A percentile compares a stretch with the other conserved stretches of the same genome.
phyloP scores from a whole-genome alignment of 2,113 vertebrate species.

The Formicarius rufipectus region DNA sequence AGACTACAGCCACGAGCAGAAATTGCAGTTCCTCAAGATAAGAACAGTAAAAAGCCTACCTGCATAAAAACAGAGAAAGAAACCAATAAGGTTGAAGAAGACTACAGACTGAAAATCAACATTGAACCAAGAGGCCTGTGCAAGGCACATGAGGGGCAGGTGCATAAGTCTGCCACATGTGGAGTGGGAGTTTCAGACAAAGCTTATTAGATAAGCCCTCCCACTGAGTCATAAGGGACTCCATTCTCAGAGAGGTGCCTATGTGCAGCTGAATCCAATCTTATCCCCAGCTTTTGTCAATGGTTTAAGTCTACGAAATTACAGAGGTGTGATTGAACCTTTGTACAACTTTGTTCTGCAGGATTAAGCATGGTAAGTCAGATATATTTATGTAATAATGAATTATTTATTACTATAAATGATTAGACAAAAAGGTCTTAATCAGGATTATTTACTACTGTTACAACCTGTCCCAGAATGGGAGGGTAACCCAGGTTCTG shows the following conservation, averaged over 20 bases:
- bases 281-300: background rate
- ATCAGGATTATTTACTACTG: background rate
- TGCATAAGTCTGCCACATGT: background rate
- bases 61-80: background rate
- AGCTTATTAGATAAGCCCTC: background rate
- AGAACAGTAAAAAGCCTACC: background rate
- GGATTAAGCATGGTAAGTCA: background rate
- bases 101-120: background rate
- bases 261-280: background rate
- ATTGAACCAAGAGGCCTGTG: fast-evolving
- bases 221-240: background rate
- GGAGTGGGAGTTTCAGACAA: background rate
- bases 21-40: background rate
- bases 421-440: background rate
- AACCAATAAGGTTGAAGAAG: background rate
- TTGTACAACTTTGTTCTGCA: background rate
- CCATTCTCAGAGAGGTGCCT: background rate
- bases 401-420: background rate
- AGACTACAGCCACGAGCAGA: background rate
- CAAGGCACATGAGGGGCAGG: fast-evolving
- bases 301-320: background rate
- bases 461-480: no score
- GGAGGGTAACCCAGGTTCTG: no score
- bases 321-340: background rate
- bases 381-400: background rate